These are phyloP conservation scores for Siniperca scherzeri DNA, from an alignment of 2,797 vertebrate genomes.

Conservation along the genomic window DNA sequence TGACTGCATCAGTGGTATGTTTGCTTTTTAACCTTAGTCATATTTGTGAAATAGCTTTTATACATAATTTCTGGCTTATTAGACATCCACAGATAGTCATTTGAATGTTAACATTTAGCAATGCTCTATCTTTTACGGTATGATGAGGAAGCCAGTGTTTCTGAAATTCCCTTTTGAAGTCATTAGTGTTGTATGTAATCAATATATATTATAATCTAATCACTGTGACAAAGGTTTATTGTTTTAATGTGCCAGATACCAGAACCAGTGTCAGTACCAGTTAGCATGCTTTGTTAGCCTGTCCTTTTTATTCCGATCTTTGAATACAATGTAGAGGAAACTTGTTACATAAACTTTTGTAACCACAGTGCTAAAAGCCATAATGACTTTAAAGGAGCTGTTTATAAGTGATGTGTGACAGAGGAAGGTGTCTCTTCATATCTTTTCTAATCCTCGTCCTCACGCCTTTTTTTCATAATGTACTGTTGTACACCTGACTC, in stretches of 20 bases:
- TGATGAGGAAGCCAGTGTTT: background rate
- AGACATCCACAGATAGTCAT: background rate
- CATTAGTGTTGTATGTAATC: background rate
- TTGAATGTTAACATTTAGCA: background rate
- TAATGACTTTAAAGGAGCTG: background rate
- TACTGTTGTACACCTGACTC: constrained; percentile 24
- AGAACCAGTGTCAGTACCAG: too few relatives aligned
- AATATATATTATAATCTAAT: background rate
- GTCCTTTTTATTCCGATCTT: background rate
- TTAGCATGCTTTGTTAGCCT: background rate
- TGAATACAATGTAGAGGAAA: background rate
- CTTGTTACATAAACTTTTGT: background rate
- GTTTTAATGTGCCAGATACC: background rate
- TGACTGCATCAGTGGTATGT: constrained; percentile 68
- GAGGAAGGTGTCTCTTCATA: background rate
- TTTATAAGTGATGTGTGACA: background rate
- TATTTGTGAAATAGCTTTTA: background rate
- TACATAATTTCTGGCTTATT: background rate
- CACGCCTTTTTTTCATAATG: background rate
- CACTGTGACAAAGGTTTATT: background rate
- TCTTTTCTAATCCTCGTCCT: background rate
- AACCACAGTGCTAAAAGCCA: background rate
- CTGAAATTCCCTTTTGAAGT: background rate
- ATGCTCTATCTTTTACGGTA: background rate
- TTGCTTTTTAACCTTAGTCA: constrained; percentile 1